Conservation (phyloP, 2,888 invertebrate genomes). For the Conchocele bisecta region DNA sequence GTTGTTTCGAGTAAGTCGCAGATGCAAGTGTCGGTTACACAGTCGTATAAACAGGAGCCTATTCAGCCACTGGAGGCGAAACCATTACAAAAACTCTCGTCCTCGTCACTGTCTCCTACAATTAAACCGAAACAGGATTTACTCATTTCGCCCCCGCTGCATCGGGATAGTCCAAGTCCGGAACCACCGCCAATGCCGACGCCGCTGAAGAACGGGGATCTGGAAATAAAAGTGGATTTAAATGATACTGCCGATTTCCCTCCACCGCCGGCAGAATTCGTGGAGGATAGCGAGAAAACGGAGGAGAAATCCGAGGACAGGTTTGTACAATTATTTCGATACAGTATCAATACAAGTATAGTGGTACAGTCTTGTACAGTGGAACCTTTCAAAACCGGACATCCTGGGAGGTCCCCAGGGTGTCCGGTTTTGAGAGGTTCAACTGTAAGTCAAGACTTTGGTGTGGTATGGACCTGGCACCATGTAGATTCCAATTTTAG, state of each 20-base stretch:
- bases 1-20: constrained; percentile 60
- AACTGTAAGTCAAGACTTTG: no score
- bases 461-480: no score
- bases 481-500: no score
- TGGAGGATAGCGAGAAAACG: constrained; percentile 9
- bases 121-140: constrained; percentile 15
- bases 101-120: constrained; percentile 25
- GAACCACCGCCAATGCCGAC: constrained; percentile 66
- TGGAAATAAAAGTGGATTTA: constrained; percentile 39
- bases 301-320: constrained; percentile 34
- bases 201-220: constrained; percentile 62
- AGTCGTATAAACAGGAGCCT: constrained; percentile 71
- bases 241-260: constrained; percentile 52
- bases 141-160: constrained; percentile 42
- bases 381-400: no score
- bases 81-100: constrained; percentile 47
- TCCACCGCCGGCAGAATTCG: constrained; percentile 50
- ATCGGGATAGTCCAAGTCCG: constrained; percentile 30
- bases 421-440: no score
- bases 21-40: constrained; percentile 60
- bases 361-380: no score
- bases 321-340: constrained; percentile 9
- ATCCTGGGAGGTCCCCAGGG: no score
- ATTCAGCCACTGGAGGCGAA: constrained; percentile 69
- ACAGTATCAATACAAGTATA: no score